Conservation (phyloP, 1,140 invertebrate species). For the Centruroides vittatus region DNA sequence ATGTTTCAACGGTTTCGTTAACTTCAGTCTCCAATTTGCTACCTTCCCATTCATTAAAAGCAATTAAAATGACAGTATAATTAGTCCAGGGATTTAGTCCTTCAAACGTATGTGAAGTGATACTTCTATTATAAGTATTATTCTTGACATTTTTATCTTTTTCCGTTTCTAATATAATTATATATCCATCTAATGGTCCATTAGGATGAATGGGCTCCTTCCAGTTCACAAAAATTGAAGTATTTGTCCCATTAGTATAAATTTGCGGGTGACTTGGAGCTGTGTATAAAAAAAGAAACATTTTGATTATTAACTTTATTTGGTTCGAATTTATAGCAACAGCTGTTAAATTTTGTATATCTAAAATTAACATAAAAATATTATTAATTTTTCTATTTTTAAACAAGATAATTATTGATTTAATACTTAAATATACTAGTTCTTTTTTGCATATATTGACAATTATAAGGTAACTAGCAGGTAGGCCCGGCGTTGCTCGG, state of each 20-base stretch:
- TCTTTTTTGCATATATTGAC: no score
- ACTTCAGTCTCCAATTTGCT: slow-evolving; percentile 26
- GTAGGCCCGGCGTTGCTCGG: no score
- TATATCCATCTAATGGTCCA: neutral
- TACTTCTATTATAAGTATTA: neutral
- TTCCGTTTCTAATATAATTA: neutral
- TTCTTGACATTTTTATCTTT: neutral
- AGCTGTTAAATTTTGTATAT: no score
- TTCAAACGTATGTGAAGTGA: neutral
- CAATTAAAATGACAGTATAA: slow-evolving; percentile 34
- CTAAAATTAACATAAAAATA: no score
- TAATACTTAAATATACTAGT: no score
- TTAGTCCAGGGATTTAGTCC: slow-evolving; percentile 23
- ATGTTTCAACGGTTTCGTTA: slow-evolving; percentile 17
- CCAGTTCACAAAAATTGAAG: neutral
- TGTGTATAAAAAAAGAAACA: no score
- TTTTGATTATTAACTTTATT: no score
- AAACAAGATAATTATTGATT: no score
- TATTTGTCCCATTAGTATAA: neutral
- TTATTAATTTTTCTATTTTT: no score
- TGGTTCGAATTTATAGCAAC: no score
- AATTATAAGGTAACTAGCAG: no score
- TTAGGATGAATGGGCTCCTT: neutral
- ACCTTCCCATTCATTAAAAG: slow-evolving; percentile 30
- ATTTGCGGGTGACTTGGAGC: no score